Conservation (phyloP, 30 jellyfish, hydroid and myxozoan genomes). For the Aurelia aurita complex sp. Pacific region DNA sequence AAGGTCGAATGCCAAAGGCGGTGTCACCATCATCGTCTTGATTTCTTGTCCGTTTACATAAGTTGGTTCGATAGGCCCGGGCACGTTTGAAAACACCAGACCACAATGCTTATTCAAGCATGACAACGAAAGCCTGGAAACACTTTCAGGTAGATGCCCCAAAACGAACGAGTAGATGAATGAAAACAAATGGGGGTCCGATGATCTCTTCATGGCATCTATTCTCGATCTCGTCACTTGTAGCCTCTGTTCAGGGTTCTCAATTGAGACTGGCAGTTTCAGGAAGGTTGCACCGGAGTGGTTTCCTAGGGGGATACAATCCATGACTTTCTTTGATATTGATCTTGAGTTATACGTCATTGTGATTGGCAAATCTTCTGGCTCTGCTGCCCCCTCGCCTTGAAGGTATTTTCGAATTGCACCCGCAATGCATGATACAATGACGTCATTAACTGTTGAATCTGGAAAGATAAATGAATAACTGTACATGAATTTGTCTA, state of each 20-base stretch:
- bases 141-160: constrained; percentile 83
- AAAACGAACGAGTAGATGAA: constrained; percentile 78
- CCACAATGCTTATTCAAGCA: constrained; percentile 79
- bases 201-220: constrained; percentile 60
- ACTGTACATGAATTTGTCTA: too few species aligned
- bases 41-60: constrained; percentile 70
- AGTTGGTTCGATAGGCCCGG: constrained; percentile 94
- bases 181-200: constrained; percentile 96
- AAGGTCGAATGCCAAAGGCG: constrained; percentile 94
- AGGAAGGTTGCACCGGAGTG: constrained; percentile 96
- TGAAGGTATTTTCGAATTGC: constrained; percentile 85
- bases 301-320: constrained; percentile 92
- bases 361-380: constrained; percentile 92
- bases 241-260: constrained; percentile 86
- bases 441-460: constrained; percentile 94
- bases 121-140: constrained; percentile 77
- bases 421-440: constrained; percentile 93
- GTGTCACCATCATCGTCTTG: constrained; percentile 89
- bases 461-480: constrained; percentile 30
- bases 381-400: constrained; percentile 55
- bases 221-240: constrained; percentile 72
- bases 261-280: constrained; percentile 85
- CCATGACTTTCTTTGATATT: constrained; percentile 52
- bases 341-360: constrained; percentile 97
- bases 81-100: constrained; percentile 89